These are phyloP conservation scores for Otocyon megalotis DNA, from an alignment of 2,113 vertebrate species.

Conservation along the genomic window DNA sequence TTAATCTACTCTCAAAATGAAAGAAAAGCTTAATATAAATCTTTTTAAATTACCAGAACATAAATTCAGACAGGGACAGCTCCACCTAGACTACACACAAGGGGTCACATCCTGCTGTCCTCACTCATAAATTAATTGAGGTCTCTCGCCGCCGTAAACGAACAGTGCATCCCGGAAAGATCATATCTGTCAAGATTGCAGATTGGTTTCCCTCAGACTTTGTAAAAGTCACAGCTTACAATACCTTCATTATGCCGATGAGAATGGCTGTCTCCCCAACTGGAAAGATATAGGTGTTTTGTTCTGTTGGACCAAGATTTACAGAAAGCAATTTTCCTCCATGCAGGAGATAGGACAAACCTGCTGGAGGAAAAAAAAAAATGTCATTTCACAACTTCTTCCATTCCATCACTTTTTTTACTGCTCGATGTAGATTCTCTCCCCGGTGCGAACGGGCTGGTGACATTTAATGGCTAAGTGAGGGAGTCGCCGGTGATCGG, in stretches of 20 bases:
- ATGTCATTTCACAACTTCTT: conserved; percentile 88
- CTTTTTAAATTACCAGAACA: conserved; percentile 88
- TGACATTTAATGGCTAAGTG: conserved; percentile 88
- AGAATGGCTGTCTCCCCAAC: conserved; percentile 86
- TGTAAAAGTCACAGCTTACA: conserved; percentile 89
- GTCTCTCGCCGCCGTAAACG: conserved; percentile 86
- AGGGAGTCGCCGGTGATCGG: conserved; percentile 83
- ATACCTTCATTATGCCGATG: conserved; percentile 89
- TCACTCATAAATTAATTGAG: conserved; percentile 89
- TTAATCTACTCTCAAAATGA: conserved; percentile 89
- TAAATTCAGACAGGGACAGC: conserved; percentile 86
- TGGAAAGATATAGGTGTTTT: conserved; percentile 89
- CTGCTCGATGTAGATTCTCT: conserved; percentile 84
- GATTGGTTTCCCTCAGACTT: conserved; percentile 88
- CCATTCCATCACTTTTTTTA: conserved; percentile 85
- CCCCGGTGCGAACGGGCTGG: conserved; percentile 69
- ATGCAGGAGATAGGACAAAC: conserved; percentile 86
- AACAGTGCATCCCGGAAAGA: conserved; percentile 87
- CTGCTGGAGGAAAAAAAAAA: conserved; percentile 85
- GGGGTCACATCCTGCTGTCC: conserved; percentile 87
- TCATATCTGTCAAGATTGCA: conserved; percentile 90
- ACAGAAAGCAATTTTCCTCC: conserved; percentile 90
- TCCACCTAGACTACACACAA: conserved; percentile 80
- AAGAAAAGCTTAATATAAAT: conserved; percentile 89
- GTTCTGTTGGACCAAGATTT: conserved; percentile 89